These are phyloP conservation scores for Melipona quadrifasciata DNA, from an alignment of 1,140 invertebrate species.

Conservation along the genomic window DNA sequence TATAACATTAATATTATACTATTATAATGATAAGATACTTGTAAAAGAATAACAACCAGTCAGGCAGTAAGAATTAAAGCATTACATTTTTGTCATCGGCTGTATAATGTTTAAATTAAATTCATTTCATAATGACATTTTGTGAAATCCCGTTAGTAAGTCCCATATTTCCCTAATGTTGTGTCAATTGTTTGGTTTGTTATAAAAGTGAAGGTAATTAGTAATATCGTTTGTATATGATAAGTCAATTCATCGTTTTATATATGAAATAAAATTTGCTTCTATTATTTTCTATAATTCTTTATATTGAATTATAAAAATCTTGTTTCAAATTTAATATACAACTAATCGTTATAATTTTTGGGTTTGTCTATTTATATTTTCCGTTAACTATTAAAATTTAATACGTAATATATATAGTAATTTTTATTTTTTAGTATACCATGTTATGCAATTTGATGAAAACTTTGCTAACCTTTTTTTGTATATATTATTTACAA, in stretches of 20 bases:
- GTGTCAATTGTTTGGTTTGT: constrained; percentile 34
- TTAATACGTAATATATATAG: background rate
- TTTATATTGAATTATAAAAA: constrained; percentile 31
- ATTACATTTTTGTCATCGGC: constrained; percentile 78
- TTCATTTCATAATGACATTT: constrained; percentile 78
- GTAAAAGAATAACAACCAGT: constrained; percentile 79
- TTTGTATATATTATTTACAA: background rate
- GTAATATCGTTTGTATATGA: constrained; percentile 42
- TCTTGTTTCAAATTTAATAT: background rate
- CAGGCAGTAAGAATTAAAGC: constrained; percentile 76
- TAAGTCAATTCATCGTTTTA: constrained; percentile 43
- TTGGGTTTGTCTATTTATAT: background rate
- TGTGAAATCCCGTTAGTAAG: constrained; percentile 42
- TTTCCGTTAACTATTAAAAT: background rate
- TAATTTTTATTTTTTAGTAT: background rate
- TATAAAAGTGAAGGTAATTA: constrained; percentile 4
- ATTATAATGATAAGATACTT: constrained; percentile 79
- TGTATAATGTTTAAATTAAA: constrained; percentile 81
- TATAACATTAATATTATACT: constrained; percentile 79
- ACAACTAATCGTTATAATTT: background rate
- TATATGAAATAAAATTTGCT: constrained; percentile 42
- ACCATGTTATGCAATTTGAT: background rate
- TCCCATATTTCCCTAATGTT: constrained; percentile 38
- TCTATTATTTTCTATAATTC: constrained; percentile 38
- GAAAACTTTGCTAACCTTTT: background rate